These are phyloP conservation scores for Coelopa frigida DNA, from an alignment of 1,140 invertebrate species.

Conservation along the genomic window DNA sequence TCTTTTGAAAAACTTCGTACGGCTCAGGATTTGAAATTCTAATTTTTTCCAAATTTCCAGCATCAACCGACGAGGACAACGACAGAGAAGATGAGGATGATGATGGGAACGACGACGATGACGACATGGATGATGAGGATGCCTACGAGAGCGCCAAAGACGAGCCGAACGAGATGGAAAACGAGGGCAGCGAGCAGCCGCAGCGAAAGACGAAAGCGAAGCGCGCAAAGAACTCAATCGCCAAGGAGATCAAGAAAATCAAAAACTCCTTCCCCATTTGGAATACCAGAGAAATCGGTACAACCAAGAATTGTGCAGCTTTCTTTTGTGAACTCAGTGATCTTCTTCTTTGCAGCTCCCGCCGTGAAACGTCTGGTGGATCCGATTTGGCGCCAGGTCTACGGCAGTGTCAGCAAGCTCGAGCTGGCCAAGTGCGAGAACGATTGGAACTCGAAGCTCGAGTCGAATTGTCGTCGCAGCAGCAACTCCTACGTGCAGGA, in stretches of 20 bases:
- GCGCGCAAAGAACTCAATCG: neutral
- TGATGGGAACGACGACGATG: slow-evolving; percentile 8
- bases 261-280: slow-evolving; percentile 12
- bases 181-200: too few species aligned
- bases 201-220: slow-evolving; percentile 5
- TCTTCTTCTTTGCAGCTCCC: neutral
- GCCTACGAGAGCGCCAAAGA: neutral
- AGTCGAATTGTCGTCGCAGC: slow-evolving; percentile 8
- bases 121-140: slow-evolving; percentile 8
- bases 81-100: too few species aligned
- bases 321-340: neutral
- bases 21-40: too few species aligned
- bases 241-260: slow-evolving; percentile 8
- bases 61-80: slow-evolving; percentile 7
- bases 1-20: too few species aligned
- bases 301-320: neutral
- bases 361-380: neutral
- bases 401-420: neutral
- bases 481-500: slow-evolving; percentile 12
- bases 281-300: slow-evolving; percentile 12
- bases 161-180: slow-evolving; percentile 2
- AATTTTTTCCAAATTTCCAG: slow-evolving; percentile 9
- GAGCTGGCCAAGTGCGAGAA: neutral
- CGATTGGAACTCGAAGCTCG: slow-evolving; percentile 7
- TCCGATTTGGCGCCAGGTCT: neutral